Conservation (phyloP, 2,113 vertebrate species). For the Furnarius figulus region DNA sequence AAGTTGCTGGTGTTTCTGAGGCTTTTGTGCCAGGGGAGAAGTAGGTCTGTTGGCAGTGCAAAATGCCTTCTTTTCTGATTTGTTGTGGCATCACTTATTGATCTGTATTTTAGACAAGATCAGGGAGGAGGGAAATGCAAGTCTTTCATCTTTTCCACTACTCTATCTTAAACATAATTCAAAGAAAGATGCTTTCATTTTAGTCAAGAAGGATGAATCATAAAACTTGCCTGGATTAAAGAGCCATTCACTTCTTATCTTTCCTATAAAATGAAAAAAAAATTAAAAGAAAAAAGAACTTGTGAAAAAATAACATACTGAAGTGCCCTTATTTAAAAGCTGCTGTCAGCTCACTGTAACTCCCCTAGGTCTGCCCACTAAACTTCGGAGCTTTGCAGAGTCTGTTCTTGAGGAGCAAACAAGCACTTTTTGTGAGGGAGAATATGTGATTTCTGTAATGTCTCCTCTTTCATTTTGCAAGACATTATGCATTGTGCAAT, state of each 20-base stretch:
- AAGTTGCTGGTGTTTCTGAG: not conserved
- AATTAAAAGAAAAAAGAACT: not conserved
- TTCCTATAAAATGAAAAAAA: not conserved
- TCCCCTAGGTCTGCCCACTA: not conserved
- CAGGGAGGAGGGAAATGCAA: not conserved
- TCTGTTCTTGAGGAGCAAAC: not conserved
- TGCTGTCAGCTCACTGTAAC: not conserved
- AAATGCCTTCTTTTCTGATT: not conserved
- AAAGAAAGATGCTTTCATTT: slow-evolving; percentile 47
- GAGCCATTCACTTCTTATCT: slow-evolving; percentile 29
- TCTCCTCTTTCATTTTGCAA: not conserved
- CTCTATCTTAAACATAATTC: slow-evolving; percentile 16
- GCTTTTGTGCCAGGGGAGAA: not conserved
- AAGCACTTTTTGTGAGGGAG: not conserved
- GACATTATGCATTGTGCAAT: not conserved
- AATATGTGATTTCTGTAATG: not conserved
- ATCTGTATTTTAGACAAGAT: slow-evolving; percentile 49
- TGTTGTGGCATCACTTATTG: slow-evolving; percentile 48
- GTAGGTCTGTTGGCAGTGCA: not conserved
- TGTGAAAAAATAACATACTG: not conserved
- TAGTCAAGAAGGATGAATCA: slow-evolving; percentile 33
- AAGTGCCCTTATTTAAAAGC: not conserved
- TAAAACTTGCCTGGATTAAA: slow-evolving; percentile 35
- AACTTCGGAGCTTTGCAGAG: not conserved
- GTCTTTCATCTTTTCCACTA: slow-evolving; percentile 24